A percentile compares a stretch with the other conserved stretches of the same genome.
These are phyloP conservation scores for Morelia viridis DNA, from an alignment of 2,797 vertebrate species.

Conservation along the genomic window DNA sequence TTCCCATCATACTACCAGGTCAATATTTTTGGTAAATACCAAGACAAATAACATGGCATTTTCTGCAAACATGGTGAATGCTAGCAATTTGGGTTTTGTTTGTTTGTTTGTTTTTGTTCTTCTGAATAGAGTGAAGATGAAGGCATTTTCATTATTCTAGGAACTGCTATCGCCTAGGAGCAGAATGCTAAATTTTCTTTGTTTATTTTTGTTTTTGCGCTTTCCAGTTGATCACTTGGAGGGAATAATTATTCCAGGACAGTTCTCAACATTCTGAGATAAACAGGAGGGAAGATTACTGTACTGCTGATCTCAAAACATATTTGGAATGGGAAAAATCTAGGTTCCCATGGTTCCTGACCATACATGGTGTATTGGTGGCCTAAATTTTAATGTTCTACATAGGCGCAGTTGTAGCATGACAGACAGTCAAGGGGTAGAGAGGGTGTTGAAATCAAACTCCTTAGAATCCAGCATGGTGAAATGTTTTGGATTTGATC, in stretches of 20 bases:
- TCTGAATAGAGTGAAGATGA: neutral
- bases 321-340: neutral
- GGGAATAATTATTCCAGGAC: neutral
- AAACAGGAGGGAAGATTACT: neutral
- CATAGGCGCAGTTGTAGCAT: neutral
- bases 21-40: neutral
- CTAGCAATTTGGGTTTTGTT: neutral
- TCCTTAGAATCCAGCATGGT: neutral
- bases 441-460: neutral
- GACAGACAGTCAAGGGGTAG: neutral
- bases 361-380: neutral
- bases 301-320: neutral
- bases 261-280: neutral
- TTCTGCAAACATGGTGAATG: neutral
- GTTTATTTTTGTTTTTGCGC: neutral
- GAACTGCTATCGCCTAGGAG: neutral
- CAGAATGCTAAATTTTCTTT: neutral
- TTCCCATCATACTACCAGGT: neutral
- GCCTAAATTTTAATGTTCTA: neutral
- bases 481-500: neutral
- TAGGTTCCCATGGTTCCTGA: neutral
- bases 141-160: neutral
- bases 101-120: neutral
- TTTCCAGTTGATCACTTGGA: neutral
- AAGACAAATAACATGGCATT: neutral